A percentile compares a stretch with the other conserved stretches of the same genome.
Evolutionary conservation across 2,797 vertebrate species (phyloP).

Genomic region (Amazona finschi): DNA sequence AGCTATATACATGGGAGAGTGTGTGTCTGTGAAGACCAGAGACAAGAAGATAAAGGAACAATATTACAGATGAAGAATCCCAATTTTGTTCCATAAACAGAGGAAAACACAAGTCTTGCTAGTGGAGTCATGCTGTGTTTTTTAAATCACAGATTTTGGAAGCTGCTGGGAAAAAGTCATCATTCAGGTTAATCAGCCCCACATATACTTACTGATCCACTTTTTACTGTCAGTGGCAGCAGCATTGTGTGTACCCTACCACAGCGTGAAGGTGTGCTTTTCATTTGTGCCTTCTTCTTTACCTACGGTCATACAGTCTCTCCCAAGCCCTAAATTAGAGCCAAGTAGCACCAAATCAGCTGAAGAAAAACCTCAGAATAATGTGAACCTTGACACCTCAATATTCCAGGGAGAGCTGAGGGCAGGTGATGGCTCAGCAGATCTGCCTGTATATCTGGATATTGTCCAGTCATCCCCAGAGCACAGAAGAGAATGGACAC

Average conservation of each 20-base stretch:
- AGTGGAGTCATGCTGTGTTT: rapidly evolving
- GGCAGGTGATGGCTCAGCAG: not conserved
- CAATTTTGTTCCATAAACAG: not conserved
- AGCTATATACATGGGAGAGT: not conserved
- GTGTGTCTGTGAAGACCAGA: not conserved
- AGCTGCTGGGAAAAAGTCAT: not conserved
- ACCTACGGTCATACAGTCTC: not conserved
- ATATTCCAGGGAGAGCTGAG: not conserved
- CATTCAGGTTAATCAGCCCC: not conserved
- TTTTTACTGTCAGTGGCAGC: not conserved
- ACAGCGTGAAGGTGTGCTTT: not conserved
- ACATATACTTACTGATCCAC: not conserved
- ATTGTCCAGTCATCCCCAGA: not conserved
- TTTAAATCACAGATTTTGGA: not conserved
- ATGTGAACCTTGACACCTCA: not conserved
- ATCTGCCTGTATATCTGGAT: not conserved
- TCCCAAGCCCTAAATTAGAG: not conserved
- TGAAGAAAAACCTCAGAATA: not conserved
- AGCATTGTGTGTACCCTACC: not conserved
- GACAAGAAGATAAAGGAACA: not conserved
- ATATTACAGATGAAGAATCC: not conserved
- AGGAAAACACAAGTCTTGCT: not conserved
- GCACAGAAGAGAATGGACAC: not conserved
- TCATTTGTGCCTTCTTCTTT: not conserved
- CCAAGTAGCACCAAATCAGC: not conserved